Conservation (phyloP, 2,113 vertebrate genomes). For the Leuciscus idus region DNA sequence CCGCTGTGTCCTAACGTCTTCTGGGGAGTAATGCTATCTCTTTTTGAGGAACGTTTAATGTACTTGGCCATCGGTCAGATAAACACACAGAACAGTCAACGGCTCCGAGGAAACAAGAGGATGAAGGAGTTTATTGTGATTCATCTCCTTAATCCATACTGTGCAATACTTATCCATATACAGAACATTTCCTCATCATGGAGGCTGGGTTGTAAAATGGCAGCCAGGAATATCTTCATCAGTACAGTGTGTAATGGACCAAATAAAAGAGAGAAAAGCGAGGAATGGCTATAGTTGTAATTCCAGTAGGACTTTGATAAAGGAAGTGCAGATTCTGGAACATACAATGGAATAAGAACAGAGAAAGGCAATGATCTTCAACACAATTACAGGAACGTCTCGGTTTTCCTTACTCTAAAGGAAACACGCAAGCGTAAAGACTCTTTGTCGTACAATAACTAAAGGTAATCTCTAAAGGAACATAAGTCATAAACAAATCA, state of each 20-base stretch:
- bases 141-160: slow-evolving; percentile 32
- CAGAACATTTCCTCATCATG: slow-evolving; percentile 7
- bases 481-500: slow-evolving; percentile 64
- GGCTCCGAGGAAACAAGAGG: slow-evolving; percentile 18
- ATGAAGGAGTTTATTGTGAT: slow-evolving; percentile 30
- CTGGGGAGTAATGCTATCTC: slow-evolving; percentile 34
- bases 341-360: background rate
- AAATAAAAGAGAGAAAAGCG: slow-evolving; percentile 12
- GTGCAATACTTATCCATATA: slow-evolving; percentile 16
- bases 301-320: slow-evolving; percentile 16
- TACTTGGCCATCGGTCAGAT: slow-evolving; percentile 23
- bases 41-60: slow-evolving; percentile 15
- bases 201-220: background rate
- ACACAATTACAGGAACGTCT: slow-evolving; percentile 27
- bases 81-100: slow-evolving; percentile 31
- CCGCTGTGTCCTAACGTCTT: background rate
- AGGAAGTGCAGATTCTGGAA: slow-evolving; percentile 12
- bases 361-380: slow-evolving; percentile 26
- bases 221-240: slow-evolving; percentile 34
- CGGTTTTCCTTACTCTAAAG: background rate
- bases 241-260: background rate
- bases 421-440: background rate
- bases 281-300: slow-evolving; percentile 20
- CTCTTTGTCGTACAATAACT: background rate
- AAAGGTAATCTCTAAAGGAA: slow-evolving; percentile 46